Conservation (phyloP, 2,888 invertebrate genomes). For the Matsumyia berberina region DNA sequence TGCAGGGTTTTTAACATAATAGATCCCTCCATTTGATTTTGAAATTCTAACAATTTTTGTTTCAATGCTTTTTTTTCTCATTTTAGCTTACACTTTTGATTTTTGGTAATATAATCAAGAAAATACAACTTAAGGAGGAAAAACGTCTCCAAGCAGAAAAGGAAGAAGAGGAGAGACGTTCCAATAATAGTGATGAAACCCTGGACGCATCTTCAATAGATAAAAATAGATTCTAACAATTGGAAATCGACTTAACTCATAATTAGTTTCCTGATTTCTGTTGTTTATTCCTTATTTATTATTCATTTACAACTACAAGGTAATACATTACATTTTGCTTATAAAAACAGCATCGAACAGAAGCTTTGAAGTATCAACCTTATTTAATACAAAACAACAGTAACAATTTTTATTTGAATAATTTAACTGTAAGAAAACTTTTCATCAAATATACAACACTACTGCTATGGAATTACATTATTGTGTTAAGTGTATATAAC, state of each 20-base stretch:
- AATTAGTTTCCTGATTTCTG: slow-evolving; percentile 15
- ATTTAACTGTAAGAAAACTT: slow-evolving; percentile 6
- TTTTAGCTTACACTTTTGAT: slow-evolving; percentile 47
- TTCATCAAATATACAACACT: slow-evolving; percentile 1
- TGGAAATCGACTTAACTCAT: slow-evolving; percentile 6
- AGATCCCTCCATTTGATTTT: too few relatives aligned
- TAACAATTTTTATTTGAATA: slow-evolving; percentile 10
- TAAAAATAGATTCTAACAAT: slow-evolving; percentile 71
- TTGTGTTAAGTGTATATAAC: neutral
- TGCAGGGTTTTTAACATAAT: too few relatives aligned
- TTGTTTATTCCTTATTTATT: slow-evolving; percentile 18
- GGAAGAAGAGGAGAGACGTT: slow-evolving; percentile 77
- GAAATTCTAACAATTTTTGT: neutral
- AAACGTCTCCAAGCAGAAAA: slow-evolving; percentile 69
- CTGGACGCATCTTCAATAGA: slow-evolving; percentile 80
- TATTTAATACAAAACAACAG: neutral
- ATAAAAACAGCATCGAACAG: slow-evolving; percentile 14
- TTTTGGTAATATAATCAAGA: slow-evolving; percentile 80
- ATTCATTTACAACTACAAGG: slow-evolving; percentile 23
- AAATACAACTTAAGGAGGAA: slow-evolving; percentile 81
- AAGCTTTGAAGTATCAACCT: neutral
- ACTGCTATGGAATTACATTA: slow-evolving; percentile 2
- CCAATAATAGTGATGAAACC: slow-evolving; percentile 80
- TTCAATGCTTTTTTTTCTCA: neutral
- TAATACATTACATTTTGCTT: slow-evolving; percentile 32